Evolutionary conservation across 2,797 vertebrate species (phyloP).

Genomic region (Xyrichtys novacula): DNA sequence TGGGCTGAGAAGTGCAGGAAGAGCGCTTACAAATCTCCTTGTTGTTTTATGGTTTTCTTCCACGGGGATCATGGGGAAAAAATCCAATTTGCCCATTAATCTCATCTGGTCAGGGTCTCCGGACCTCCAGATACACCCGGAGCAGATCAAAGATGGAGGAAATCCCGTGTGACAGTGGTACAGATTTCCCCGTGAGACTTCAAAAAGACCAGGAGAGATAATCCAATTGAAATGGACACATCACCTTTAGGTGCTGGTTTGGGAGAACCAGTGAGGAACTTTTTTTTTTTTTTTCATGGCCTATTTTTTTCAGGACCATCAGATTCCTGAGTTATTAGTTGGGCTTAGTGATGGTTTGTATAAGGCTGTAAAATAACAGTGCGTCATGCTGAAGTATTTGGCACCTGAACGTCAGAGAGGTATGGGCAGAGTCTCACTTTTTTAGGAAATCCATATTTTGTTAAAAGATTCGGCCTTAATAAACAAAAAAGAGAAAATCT

Average conservation of each 20-base stretch:
- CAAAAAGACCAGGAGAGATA: slow-evolving; percentile 73
- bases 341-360: slow-evolving; percentile 36
- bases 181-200: slow-evolving; percentile 74
- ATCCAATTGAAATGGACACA: slow-evolving; percentile 78
- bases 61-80: slow-evolving; percentile 73
- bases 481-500: neutral
- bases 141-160: slow-evolving; percentile 83
- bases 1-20: slow-evolving; percentile 23
- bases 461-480: neutral
- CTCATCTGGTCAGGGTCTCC: slow-evolving; percentile 70
- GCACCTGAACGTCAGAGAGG: slow-evolving; percentile 39
- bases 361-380: slow-evolving; percentile 47
- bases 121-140: slow-evolving; percentile 63
- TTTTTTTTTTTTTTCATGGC: neutral
- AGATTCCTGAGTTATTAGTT: slow-evolving; percentile 49
- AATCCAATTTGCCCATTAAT: slow-evolving; percentile 81
- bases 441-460: neutral
- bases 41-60: slow-evolving; percentile 72
- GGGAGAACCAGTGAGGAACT: slow-evolving; percentile 51
- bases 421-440: neutral
- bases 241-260: slow-evolving; percentile 72
- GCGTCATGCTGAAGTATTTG: slow-evolving; percentile 61
- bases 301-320: slow-evolving; percentile 23
- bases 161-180: slow-evolving; percentile 75
- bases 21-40: slow-evolving; percentile 46